These are phyloP conservation scores for Sialia sialis DNA, from an alignment of 2,113 vertebrate genomes.

Conservation along the genomic window DNA sequence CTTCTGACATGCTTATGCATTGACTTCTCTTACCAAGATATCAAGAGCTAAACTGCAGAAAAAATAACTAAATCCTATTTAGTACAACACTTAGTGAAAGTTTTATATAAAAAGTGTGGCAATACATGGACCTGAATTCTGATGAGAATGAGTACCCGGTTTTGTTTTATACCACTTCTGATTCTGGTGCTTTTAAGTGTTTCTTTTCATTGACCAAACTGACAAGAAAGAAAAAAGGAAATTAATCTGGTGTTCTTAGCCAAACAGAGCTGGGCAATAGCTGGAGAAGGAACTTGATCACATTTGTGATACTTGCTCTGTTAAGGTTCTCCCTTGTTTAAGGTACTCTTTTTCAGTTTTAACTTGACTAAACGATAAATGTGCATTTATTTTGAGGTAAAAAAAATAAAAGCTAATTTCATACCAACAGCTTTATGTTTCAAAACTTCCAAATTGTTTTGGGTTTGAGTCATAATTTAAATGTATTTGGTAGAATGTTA, in stretches of 20 bases:
- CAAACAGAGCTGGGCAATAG: not conserved
- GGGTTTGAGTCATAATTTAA: not conserved
- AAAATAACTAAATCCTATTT: slow-evolving; percentile 44
- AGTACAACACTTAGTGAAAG: slow-evolving; percentile 40
- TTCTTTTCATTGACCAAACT: slow-evolving; percentile 35
- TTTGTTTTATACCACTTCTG: slow-evolving; percentile 41
- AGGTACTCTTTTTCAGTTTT: slow-evolving; percentile 50
- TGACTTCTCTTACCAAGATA: slow-evolving; percentile 20
- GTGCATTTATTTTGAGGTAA: slow-evolving; percentile 78
- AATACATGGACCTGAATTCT: slow-evolving; percentile 21
- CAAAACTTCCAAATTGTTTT: slow-evolving; percentile 15
- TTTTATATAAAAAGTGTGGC: slow-evolving; percentile 45
- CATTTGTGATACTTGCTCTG: not conserved
- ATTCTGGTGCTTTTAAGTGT: not conserved
- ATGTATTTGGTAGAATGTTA: slow-evolving; percentile 15
- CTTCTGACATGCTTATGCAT: not conserved
- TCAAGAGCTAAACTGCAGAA: slow-evolving; percentile 19
- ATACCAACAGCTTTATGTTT: slow-evolving; percentile 68
- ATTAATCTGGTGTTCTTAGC: not conserved
- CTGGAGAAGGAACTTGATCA: not conserved
- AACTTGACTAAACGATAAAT: slow-evolving; percentile 66
- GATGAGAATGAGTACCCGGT: not conserved
- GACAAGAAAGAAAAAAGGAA: not conserved
- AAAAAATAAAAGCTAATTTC: slow-evolving; percentile 81
- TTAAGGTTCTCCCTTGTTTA: not conserved